Conservation (phyloP, 92 coral and sea anemone genomes). For the Zoanthus sansibaricus region DNA sequence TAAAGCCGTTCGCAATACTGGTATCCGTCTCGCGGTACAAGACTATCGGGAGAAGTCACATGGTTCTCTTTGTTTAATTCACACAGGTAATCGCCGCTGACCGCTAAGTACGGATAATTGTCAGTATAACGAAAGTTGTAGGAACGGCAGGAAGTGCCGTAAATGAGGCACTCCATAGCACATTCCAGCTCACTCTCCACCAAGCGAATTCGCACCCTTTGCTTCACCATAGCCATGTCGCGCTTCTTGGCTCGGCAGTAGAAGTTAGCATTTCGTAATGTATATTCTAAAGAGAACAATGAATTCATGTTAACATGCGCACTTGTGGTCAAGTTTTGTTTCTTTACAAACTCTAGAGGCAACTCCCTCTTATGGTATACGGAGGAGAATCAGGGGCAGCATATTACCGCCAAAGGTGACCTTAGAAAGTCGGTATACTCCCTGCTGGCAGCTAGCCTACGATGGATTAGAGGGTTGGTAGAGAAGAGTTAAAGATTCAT, state of each 20-base stretch:
- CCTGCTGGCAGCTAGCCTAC: too few species aligned
- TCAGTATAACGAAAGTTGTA: constrained; percentile 57
- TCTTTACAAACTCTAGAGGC: too few species aligned
- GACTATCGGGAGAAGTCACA: constrained; percentile 37
- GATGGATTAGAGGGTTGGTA: too few species aligned
- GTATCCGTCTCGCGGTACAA: constrained; percentile 47
- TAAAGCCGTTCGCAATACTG: constrained; percentile 66
- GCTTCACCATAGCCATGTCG: constrained; percentile 49
- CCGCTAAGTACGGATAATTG: constrained; percentile 15
- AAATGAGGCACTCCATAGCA: constrained; percentile 67
- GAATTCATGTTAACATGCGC: not conserved
- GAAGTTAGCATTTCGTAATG: constrained; percentile 60
- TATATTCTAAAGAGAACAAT: constrained; percentile 25
- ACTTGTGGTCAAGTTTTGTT: too few species aligned
- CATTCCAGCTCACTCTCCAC: constrained; percentile 66
- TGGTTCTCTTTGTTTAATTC: constrained; percentile 44
- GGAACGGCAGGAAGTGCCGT: constrained; percentile 55
- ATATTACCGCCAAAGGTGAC: too few species aligned
- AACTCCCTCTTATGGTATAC: too few species aligned
- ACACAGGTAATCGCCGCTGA: constrained; percentile 18
- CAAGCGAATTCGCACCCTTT: constrained; percentile 54
- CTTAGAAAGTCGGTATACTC: too few species aligned
- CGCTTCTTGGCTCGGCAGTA: constrained; percentile 62
- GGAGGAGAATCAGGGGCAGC: too few species aligned
- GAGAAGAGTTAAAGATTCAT: too few species aligned